Conservation (phyloP, 2,888 invertebrate genomes). For the Drosophila planitibia region DNA sequence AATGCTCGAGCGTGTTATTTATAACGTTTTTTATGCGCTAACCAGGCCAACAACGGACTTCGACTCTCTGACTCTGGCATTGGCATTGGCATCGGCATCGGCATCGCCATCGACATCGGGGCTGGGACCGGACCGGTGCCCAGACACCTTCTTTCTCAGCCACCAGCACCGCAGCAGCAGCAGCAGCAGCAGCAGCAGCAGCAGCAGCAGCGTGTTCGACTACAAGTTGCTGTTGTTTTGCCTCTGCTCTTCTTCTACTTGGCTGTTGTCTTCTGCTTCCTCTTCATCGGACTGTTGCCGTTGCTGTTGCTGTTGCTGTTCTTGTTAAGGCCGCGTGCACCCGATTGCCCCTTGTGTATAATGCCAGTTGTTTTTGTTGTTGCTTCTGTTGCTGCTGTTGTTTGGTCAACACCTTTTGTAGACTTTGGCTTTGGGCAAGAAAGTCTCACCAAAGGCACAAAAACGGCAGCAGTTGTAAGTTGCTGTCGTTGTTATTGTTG, state of each 20-base stretch:
- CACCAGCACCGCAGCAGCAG: constrained; percentile 19
- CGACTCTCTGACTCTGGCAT: constrained; percentile 29
- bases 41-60: constrained; percentile 54
- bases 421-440: constrained; percentile 75
- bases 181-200: constrained; percentile 11
- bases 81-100: constrained; percentile 17
- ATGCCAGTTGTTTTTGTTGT: constrained; percentile 48
- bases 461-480: constrained; percentile 79
- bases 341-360: constrained; percentile 46
- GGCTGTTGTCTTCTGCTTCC: constrained; percentile 15
- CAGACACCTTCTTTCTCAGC: constrained; percentile 45
- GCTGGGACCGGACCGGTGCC: constrained; percentile 34
- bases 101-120: constrained; percentile 15
- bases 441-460: constrained; percentile 48
- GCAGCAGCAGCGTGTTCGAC: constrained; percentile 37
- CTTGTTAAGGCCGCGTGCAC: constrained; percentile 51
- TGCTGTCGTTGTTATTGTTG: constrained; percentile 34
- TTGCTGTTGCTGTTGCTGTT: constrained; percentile 24
- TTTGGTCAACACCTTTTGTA: constrained; percentile 79
- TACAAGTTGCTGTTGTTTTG: constrained; percentile 45
- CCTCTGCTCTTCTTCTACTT: constrained; percentile 19
- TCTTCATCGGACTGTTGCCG: constrained; percentile 18
- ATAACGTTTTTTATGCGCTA: constrained; percentile 76
- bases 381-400: constrained; percentile 54
- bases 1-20: constrained; percentile 81